phyloP scores from a whole-genome alignment of 2,113 vertebrate species.

The Bothrops jararaca region DNA sequence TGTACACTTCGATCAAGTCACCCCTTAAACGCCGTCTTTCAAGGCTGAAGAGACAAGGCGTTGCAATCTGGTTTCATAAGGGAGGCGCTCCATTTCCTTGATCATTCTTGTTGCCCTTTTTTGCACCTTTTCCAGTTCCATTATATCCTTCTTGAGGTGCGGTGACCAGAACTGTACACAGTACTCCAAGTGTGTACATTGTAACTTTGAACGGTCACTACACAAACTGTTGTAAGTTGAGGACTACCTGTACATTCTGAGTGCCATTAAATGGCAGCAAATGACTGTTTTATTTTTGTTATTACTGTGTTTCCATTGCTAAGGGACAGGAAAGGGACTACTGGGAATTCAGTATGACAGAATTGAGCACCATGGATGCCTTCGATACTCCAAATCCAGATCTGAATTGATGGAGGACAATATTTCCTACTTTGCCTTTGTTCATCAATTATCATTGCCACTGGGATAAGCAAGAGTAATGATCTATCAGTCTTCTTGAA shows the following conservation, averaged over 20 bases:
- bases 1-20: too few relatives aligned
- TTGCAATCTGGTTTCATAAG: too few relatives aligned
- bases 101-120: too few relatives aligned
- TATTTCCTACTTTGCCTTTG: not conserved
- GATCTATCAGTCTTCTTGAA: not conserved
- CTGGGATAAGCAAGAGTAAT: not conserved
- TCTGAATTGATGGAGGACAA: not conserved
- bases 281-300: not conserved
- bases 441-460: not conserved
- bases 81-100: too few relatives aligned
- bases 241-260: not conserved
- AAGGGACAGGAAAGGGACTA: not conserved
- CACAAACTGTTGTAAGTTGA: too few relatives aligned
- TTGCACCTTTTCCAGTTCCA: too few relatives aligned
- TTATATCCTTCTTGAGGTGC: too few relatives aligned
- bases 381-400: not conserved
- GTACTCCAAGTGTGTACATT: too few relatives aligned
- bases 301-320: not conserved
- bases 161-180: too few relatives aligned
- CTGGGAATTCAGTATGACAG: not conserved
- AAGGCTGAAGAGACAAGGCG: too few relatives aligned
- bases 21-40: too few relatives aligned
- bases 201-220: too few relatives aligned
- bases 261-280: not conserved
- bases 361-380: not conserved